Evolutionary conservation across 1,140 invertebrate genomes (phyloP), one percentile per base, ranked within the genome.

Genomic region (Pogonognathellus flavescens): DNA sequence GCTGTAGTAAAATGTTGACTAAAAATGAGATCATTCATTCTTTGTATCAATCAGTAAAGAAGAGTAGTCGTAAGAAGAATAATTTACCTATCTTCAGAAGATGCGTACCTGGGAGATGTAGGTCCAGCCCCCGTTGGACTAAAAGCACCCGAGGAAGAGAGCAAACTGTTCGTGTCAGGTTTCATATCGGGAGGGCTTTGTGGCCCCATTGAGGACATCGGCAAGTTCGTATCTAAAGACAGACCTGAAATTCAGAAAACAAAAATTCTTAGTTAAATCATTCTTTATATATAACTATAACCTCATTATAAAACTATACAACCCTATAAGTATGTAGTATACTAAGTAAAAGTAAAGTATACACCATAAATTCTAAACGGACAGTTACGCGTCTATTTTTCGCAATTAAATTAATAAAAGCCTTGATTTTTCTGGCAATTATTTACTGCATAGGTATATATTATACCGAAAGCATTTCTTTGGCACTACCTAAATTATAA

Each of bases 161-260:
- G 93, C 83, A 96, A 91, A 89, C 94, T 93, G 18, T 94, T 95
- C 41, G 95, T 95, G 90, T 97, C 96, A 52, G 96, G 96, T 90
- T 97, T 96, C 93, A 97, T 94, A 84, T 93, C 93, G 87, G 96
- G 92, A 50, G 96, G 96, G 83, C 95, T 96, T 90, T 97, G 95
- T 11, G 95, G 95, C 60, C 94, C 95, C 84, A 89, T 85, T 25
- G 85, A 86, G 22, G 88, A 89, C 87, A 89, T 87, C 25, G 88
- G 88, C 86, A 95, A 92, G 89, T 93, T 94, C 90, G 93, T 93
- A 89, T 96, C 95, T 90, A 95, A 90, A 89, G 93, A 93, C 86
- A 94, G 89, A 90, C 93, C 93, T 94, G 91, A 92, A 93, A 89
- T 60, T 81, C 22, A 52, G 60, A 82, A 82, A 82, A 31, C 6